Evolutionary conservation across 1,140 invertebrate genomes (phyloP).

Genomic region (Trachelipus rathkii): DNA sequence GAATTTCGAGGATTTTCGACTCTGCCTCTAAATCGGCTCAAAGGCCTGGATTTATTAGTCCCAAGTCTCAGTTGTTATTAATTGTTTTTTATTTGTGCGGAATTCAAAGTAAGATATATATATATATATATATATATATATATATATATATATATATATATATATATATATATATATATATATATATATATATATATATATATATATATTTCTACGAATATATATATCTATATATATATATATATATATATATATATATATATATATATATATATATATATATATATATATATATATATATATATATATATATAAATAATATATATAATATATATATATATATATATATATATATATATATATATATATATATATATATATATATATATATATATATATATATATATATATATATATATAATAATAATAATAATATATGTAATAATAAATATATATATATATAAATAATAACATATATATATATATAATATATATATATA

Average conservation of each 20-base stretch:
- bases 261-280: conserved; percentile 14
- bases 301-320: conserved; percentile 12
- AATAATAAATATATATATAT: too few relatives aligned
- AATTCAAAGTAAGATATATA: conserved; percentile 52
- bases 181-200: conserved; percentile 23
- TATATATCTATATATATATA: neutral
- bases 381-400: conserved; percentile 27
- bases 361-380: conserved; percentile 14
- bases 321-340: too few relatives aligned
- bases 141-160: conserved; percentile 20
- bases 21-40: conserved; percentile 62
- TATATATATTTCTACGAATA: neutral
- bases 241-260: neutral
- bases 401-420: neutral
- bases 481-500: too few relatives aligned
- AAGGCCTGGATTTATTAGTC: conserved; percentile 68
- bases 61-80: conserved; percentile 69
- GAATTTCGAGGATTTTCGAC: conserved; percentile 62
- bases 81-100: conserved; percentile 60
- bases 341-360: too few relatives aligned
- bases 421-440: too few relatives aligned
- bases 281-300: conserved; percentile 27
- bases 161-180: conserved; percentile 23
- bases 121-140: conserved; percentile 40
- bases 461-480: too few relatives aligned